Base-by-base conservation (phyloP, 2,888 invertebrate species). In the Thera obeliscata region DNA sequence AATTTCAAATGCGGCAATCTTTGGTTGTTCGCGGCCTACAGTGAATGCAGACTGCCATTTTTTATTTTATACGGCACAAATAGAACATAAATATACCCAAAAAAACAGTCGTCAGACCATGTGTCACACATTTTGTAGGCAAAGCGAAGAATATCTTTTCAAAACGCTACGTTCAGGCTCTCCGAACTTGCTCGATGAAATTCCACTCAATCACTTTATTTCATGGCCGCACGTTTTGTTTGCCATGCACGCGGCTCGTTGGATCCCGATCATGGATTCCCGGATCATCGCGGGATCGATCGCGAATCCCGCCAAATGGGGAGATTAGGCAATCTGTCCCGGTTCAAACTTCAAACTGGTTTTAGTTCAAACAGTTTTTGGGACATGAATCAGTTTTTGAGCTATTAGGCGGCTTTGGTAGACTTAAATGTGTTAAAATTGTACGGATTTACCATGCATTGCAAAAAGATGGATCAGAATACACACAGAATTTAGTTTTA, bases 301-400 rank as follows among this genome's bases (percentile, higher is more conserved):
- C 76, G 81, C 74, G 79, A 79, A 84, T 84, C 85, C 83, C 82
- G 82, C 83, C 78, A 87, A 87, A 87, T 87, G 86, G 87, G 81
- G 78, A 84, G 87, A 88, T 89, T 89, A 89, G 85, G 82, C 84
- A 81, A 84, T 85, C 79, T 81, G 84, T 82, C 84, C 84, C 78
- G 75, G 81, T 82, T 82, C 79, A 79, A 82, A 70, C 78, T 80
- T 83, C 80, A 82, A 85, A 83, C 82, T 83, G 80, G 79, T 79
- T 79, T 84, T 81, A 82, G 73, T 71, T 22, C 22, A 22, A 22
- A 22, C 75, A 65, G 69, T 67, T 63, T 65, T 67, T 64, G 50
- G 56, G 52, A 35, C 43, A 50, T 49, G 56, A 59, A 59, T 62
- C 61, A 58, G 68, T 58, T 65, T 64, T 62, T 58, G 43, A 54